Percentiles rank a stretch among this genome's conserved stretches.
Conservation (phyloP, 1,140 invertebrate genomes). For the Drosophila santomea region DNA sequence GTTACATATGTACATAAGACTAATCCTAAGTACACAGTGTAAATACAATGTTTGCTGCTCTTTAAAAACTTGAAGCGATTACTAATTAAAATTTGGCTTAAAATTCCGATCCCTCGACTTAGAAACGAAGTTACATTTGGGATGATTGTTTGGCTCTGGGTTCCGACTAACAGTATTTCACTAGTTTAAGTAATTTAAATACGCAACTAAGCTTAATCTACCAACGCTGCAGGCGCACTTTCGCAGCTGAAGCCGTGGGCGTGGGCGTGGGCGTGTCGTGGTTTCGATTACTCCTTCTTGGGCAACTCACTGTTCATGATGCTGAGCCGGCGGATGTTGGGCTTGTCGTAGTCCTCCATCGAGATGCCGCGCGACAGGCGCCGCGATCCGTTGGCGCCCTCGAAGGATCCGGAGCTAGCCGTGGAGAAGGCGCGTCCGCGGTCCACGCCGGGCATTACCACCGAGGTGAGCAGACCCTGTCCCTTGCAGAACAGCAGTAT, state of each 20-base stretch:
- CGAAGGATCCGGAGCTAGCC: conserved; percentile 85
- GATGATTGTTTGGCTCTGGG: conserved; percentile 61
- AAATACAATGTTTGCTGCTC: conserved; percentile 4
- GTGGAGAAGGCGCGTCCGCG: conserved; percentile 87
- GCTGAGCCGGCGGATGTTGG: conserved; percentile 90
- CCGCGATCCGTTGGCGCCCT: conserved; percentile 71
- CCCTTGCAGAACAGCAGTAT: conserved; percentile 93
- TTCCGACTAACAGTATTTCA: conserved; percentile 53
- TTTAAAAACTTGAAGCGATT: conserved; percentile 21
- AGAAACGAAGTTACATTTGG: conserved; percentile 59
- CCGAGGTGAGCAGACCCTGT: conserved; percentile 90
- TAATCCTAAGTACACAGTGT: conserved; percentile 40
- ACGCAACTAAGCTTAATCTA: conserved; percentile 53
- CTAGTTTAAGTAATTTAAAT: conserved; percentile 64
- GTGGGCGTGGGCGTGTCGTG: conserved; percentile 19
- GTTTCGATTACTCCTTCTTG: conserved; percentile 71
- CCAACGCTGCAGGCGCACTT: conserved; percentile 42
- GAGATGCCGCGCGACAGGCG: conserved; percentile 89
- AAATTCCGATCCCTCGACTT: conserved; percentile 44
- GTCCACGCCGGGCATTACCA: conserved; percentile 90
- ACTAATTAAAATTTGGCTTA: conserved; percentile 63
- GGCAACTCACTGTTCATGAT: conserved; percentile 85
- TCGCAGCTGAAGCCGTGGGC: conserved; percentile 14
- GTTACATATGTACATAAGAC: conserved; percentile 31
- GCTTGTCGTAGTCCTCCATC: conserved; percentile 94